Evolutionary conservation across 2,113 vertebrate species (phyloP).

Genomic region (Myiozetetes cayanensis): DNA sequence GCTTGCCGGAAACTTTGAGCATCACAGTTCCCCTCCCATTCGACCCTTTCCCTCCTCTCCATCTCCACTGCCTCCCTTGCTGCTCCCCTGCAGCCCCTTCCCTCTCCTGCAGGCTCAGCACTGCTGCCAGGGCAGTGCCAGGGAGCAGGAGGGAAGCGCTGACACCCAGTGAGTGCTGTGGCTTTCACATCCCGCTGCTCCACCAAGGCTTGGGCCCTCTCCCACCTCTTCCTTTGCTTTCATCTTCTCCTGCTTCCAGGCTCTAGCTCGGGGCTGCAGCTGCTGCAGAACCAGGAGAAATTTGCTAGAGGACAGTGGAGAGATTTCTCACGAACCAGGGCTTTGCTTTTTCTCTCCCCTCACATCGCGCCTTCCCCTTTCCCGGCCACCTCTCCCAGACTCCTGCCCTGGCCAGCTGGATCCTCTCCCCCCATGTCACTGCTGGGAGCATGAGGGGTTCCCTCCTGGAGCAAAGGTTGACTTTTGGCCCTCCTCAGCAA

Average conservation of each 20-base stretch:
- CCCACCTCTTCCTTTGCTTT: not conserved
- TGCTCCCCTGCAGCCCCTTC: not conserved
- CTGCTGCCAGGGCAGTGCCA: not conserved
- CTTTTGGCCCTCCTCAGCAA: not conserved
- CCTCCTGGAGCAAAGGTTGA: not conserved
- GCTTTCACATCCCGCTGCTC: not conserved
- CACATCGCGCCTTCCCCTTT: not conserved
- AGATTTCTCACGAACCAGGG: not conserved
- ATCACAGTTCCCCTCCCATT: not conserved
- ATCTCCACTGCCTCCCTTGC: not conserved
- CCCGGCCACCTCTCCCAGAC: not conserved
- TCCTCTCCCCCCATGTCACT: not conserved
- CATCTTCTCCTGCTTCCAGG: constrained; percentile 16
- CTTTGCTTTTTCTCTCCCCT: not conserved
- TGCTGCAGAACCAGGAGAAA: not conserved
- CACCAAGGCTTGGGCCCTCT: not conserved
- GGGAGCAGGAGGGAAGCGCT: not conserved
- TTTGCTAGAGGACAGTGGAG: not conserved
- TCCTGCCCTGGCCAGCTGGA: not conserved
- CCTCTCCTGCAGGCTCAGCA: not conserved
- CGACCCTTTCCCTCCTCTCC: not conserved
- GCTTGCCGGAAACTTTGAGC: not conserved
- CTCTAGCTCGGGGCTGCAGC: not conserved
- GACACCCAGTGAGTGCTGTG: not conserved
- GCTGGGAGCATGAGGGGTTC: not conserved